These are phyloP conservation scores for Ptilorrhoa leucosticta DNA, from an alignment of 2,113 vertebrate genomes.

Conservation along the genomic window DNA sequence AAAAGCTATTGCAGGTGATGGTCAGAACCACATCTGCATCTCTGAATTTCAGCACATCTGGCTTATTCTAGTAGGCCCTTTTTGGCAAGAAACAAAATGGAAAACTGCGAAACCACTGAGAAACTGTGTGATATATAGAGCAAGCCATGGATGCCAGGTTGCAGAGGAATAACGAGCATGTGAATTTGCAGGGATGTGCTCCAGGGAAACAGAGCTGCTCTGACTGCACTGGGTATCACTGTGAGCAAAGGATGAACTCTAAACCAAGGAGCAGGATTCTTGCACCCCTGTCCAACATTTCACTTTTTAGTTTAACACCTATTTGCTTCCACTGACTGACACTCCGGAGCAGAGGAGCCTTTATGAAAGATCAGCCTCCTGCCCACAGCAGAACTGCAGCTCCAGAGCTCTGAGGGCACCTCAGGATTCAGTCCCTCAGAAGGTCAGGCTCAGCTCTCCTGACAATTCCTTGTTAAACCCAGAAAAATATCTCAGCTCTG, in stretches of 20 bases:
- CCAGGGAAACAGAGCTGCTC: background rate
- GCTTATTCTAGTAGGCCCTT: background rate
- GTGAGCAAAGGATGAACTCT: background rate
- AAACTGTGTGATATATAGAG: background rate
- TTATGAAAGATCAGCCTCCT: background rate
- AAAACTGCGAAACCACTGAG: background rate
- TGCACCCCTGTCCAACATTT: background rate
- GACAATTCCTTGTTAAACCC: background rate
- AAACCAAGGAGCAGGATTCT: background rate
- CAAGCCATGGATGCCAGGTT: background rate
- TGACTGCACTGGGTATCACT: background rate
- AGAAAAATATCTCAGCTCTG: background rate
- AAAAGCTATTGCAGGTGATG: background rate
- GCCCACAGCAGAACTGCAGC: background rate
- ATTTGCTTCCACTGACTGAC: background rate
- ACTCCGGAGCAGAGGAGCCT: background rate
- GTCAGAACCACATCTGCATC: background rate
- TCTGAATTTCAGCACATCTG: background rate
- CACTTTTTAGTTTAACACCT: background rate
- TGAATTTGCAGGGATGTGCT: background rate
- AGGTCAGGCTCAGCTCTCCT: background rate
- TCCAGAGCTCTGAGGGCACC: background rate
- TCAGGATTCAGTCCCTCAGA: background rate
- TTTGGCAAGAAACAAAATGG: background rate
- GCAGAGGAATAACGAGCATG: background rate